Evolutionary conservation across 2,888 invertebrate genomes (phyloP), one percentile per base, ranked within the genome.

Genomic region (Amphipoea oculea): DNA sequence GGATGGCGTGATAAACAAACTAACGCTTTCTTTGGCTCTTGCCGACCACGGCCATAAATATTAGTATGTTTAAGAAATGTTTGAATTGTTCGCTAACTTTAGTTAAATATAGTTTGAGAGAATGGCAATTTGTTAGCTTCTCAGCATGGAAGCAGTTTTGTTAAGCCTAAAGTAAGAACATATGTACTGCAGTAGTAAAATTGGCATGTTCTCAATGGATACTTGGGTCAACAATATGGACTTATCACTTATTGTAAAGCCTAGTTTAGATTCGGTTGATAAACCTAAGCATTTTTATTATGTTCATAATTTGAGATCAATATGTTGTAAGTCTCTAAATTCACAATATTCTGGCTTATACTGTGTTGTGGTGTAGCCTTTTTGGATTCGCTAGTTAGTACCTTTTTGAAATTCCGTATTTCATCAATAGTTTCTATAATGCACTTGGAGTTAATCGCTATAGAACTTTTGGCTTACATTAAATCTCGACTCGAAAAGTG

Each of bases 1-100:
- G 70, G 69, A 78, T 78, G 69, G 66, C 45, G 42, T 14, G 77
- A 76, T 78, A 79, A 83, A 79, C 72, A 75, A 86, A 85, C 62
- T 57, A 73, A 67, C 63, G 42, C 14, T 72, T 72, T 83, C 63
- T 76, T 76, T 79, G 45, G 36, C 36, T 69, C 29, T 20, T 20
- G n/a, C 70, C 74, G 69, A 85, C 63, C 54, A 11, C 51, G 1
- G 3, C 12, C 60, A 76, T 62, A 60, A 79, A 79, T 70, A 84
- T 74, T 71, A 68, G 66, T 62, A 29, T 3, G 62, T 63, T 76
- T 70, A 40, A 54, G 57, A 12, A 76, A 54, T 66, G 29, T 67
- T 67, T 63, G 54, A 48, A 62, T 54, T n/a, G 54, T 71, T 36
- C 29, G 45, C 65, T 5, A 14, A 63, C 9, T 78, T n/a, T 9